A percentile compares a stretch with the other conserved stretches of the same genome.
These are phyloP conservation scores for Thaumetopoea pityocampa DNA, from an alignment of 1,140 invertebrate species.

Conservation along the genomic window DNA sequence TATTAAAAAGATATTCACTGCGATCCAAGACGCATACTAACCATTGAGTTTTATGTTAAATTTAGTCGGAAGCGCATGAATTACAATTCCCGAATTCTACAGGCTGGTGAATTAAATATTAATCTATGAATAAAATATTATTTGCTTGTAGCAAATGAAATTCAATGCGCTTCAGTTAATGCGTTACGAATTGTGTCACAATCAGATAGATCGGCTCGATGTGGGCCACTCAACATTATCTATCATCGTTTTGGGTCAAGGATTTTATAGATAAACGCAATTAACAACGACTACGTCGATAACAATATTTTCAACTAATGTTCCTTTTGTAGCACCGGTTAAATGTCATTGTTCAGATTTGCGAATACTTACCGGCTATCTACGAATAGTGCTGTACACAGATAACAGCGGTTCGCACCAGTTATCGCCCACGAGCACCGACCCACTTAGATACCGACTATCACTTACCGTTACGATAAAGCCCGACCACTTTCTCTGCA, in stretches of 20 bases:
- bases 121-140: too few species aligned
- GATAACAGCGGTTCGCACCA: slow-evolving; percentile 48
- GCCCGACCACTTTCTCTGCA: slow-evolving; percentile 36
- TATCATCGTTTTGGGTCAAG: slow-evolving; percentile 30
- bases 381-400: slow-evolving; percentile 32
- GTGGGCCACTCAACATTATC: too few species aligned
- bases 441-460: slow-evolving; percentile 64
- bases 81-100: too few species aligned
- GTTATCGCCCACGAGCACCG: slow-evolving; percentile 37
- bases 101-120: too few species aligned
- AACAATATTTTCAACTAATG: slow-evolving; percentile 1
- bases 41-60: too few species aligned
- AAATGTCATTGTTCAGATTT: slow-evolving; percentile 5
- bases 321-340: slow-evolving; percentile 1
- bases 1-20: too few species aligned
- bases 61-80: too few species aligned
- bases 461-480: slow-evolving; percentile 51
- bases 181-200: background rate
- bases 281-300: slow-evolving; percentile 6
- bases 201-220: background rate
- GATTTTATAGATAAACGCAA: slow-evolving; percentile 28
- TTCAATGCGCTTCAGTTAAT: slow-evolving; percentile 10
- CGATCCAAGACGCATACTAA: too few species aligned
- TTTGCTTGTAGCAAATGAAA: too few species aligned
- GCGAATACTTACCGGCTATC: slow-evolving; percentile 20